Evolutionary conservation across 2,888 invertebrate species (phyloP).

Genomic region (Cephus rjabovi): DNA sequence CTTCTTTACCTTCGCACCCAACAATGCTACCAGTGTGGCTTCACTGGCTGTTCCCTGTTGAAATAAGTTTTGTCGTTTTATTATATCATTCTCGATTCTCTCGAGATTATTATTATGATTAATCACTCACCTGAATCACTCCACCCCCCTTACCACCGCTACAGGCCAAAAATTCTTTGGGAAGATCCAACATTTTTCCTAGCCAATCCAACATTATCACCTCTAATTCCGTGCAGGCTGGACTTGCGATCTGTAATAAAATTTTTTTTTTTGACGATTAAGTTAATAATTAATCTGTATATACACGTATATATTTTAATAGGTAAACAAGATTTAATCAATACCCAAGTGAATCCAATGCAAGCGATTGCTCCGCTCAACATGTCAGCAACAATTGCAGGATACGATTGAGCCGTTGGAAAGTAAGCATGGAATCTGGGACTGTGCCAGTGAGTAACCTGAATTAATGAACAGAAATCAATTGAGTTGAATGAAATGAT

Average conservation of each 20-base stretch:
- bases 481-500: background rate
- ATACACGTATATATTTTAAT: too few species aligned
- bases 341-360: slow-evolving; percentile 96
- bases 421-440: slow-evolving; percentile 97
- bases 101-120: too few species aligned
- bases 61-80: too few species aligned
- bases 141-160: slow-evolving; percentile 86
- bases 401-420: slow-evolving; percentile 93
- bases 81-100: too few species aligned
- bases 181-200: slow-evolving; percentile 91
- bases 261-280: background rate
- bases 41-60: slow-evolving; percentile 92
- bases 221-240: slow-evolving; percentile 95
- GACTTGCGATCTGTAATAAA: slow-evolving; percentile 83
- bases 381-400: slow-evolving; percentile 95
- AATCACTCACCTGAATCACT: slow-evolving; percentile 74
- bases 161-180: slow-evolving; percentile 84
- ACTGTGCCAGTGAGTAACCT: slow-evolving; percentile 95
- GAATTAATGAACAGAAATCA: slow-evolving; percentile 16
- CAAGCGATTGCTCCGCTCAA: slow-evolving; percentile 94
- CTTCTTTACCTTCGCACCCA: slow-evolving; percentile 87
- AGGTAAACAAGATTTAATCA: slow-evolving; percentile 36
- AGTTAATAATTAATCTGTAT: too few species aligned
- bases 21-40: slow-evolving; percentile 89
- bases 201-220: slow-evolving; percentile 97